phyloP scores from a whole-genome alignment of 2,113 vertebrate genomes.

The Willisornis vidua region DNA sequence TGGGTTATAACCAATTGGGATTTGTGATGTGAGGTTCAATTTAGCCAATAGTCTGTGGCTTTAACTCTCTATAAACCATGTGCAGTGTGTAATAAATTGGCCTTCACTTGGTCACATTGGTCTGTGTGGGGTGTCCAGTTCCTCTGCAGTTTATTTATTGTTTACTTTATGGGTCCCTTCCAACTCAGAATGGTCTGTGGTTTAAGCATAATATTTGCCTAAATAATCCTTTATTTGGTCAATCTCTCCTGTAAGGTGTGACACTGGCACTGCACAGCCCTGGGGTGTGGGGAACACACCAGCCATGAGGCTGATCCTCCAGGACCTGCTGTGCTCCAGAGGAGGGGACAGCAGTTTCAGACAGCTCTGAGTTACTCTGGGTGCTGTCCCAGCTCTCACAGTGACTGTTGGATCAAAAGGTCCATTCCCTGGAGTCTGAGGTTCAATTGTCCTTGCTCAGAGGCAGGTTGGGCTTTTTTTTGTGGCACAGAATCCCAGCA shows the following conservation, averaged over 20 bases:
- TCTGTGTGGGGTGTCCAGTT: no score
- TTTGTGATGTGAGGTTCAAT: no score
- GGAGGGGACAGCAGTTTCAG: neutral
- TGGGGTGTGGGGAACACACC: accelerated
- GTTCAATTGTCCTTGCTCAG: neutral
- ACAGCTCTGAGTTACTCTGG: neutral
- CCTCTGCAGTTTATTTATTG: no score
- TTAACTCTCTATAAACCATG: no score
- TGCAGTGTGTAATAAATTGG: no score
- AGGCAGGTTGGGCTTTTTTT: neutral
- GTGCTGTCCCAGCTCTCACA: neutral
- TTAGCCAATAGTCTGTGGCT: no score
- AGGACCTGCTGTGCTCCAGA: neutral
- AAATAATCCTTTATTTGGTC: neutral
- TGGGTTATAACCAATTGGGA: no score
- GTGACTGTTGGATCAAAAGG: accelerated
- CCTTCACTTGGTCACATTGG: no score
- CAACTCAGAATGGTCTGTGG: neutral
- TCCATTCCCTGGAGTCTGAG: neutral
- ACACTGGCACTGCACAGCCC: accelerated
- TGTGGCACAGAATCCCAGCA: neutral
- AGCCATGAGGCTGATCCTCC: neutral
- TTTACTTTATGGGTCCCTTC: no score
- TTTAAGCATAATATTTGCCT: neutral
- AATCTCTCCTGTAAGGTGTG: neutral